phyloP scores from a whole-genome alignment of 2,113 vertebrate genomes.

The Istiophorus platypterus region DNA sequence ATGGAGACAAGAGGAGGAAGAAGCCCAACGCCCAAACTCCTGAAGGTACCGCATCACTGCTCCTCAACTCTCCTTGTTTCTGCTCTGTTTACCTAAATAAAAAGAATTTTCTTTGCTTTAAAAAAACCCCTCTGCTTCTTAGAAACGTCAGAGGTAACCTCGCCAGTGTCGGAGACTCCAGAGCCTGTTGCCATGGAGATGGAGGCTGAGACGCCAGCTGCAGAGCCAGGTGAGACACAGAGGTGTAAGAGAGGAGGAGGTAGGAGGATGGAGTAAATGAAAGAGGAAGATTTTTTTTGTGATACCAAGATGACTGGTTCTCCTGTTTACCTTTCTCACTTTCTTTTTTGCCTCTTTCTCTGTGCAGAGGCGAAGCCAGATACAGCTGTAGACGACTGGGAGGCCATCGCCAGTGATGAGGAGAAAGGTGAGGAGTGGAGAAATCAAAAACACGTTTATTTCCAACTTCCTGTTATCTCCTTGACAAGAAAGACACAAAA shows the following conservation, averaged over 20 bases:
- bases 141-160: constrained; percentile 84
- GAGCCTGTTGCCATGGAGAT: constrained; percentile 79
- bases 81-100: background rate
- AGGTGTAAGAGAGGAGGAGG: background rate
- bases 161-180: constrained; percentile 80
- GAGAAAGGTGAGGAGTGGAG: constrained; percentile 82
- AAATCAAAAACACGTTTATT: no score
- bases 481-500: no score
- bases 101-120: background rate
- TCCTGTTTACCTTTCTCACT: no score
- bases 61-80: background rate
- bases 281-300: background rate
- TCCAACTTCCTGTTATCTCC: no score
- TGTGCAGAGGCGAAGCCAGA: constrained; percentile 83
- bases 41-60: constrained; percentile 82
- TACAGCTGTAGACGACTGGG: constrained; percentile 94
- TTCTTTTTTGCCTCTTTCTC: background rate
- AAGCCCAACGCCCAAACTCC: constrained; percentile 88
- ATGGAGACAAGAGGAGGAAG: constrained; percentile 95
- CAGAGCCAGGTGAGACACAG: constrained; percentile 77
- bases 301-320: background rate
- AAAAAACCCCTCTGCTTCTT: background rate
- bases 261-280: background rate
- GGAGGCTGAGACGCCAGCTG: constrained; percentile 66
- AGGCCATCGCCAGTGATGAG: constrained; percentile 96